Percentiles rank a stretch among this genome's conserved stretches.
These are phyloP conservation scores for Patella depressa DNA, from an alignment of 2,888 invertebrate genomes.

Conservation along the genomic window DNA sequence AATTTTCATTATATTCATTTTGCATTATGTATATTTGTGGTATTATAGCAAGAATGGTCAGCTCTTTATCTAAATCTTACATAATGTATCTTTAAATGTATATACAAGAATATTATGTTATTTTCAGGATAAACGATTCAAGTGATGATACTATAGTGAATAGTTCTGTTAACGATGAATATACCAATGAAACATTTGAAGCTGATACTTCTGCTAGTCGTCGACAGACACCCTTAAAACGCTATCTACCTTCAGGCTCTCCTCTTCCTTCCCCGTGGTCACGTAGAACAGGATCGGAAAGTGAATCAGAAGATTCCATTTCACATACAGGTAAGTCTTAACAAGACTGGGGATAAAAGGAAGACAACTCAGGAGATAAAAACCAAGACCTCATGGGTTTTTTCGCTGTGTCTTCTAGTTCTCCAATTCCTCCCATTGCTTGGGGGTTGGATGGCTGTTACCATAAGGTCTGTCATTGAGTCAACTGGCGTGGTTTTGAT, in stretches of 20 bases:
- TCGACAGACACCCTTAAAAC: constrained; percentile 43
- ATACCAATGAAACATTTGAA: constrained; percentile 51
- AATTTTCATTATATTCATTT: too few species aligned
- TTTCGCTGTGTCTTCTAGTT: too few species aligned
- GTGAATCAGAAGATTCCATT: constrained; percentile 65
- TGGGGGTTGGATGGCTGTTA: too few species aligned
- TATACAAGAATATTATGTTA: background rate
- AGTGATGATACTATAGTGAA: constrained; percentile 56
- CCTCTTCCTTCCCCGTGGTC: constrained; percentile 41
- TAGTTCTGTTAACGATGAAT: constrained; percentile 52
- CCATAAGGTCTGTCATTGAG: too few species aligned
- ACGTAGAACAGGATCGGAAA: constrained; percentile 55
- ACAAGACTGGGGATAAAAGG: background rate
- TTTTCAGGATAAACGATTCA: constrained; percentile 21
- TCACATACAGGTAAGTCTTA: constrained; percentile 55
- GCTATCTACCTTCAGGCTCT: constrained; percentile 37
- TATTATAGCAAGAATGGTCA: too few species aligned
- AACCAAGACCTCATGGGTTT: background rate
- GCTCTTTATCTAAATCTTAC: too few species aligned
- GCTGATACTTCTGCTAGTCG: constrained; percentile 42
- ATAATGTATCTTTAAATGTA: too few species aligned
- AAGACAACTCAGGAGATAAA: too few species aligned
- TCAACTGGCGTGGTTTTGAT: too few species aligned
- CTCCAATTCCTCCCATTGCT: too few species aligned
- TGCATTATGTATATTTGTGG: too few species aligned